Base-by-base conservation (phyloP, 2,113 vertebrate genomes). In the Actenoides lindsayi region DNA sequence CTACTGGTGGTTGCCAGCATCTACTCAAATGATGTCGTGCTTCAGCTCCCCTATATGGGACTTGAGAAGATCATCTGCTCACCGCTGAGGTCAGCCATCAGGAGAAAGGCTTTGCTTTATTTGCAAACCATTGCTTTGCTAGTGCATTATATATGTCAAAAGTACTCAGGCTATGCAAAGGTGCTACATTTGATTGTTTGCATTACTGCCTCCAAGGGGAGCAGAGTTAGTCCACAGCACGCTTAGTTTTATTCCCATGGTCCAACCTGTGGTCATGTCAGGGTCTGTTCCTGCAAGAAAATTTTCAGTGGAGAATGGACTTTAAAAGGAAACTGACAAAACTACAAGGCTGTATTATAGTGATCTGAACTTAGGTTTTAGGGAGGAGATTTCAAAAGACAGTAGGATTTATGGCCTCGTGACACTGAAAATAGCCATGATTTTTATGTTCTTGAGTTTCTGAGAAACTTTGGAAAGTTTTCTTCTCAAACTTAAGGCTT, bases 401-500 rank as follows among this genome's bases (percentile, higher is more conserved):
- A 19, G 16, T 64, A 79, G 50, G 23, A 80, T 65, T 86, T 83
- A 80, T 13, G 15, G 19, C 33, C 69, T 78, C 60, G 54, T 83
- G 87, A 74, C 68, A 62, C 19, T 33, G 39, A 81, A 92, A 89
- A 37, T 42, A 89, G 33, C 33, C 51, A n/a, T 1, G 2, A 53
- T 11, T 91, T 91, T 67, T 44, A 67, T 42, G 12, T 14, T 51
- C 30, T 74, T 35, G 30, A 67, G 30, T 87, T 90, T 89, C 39
- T 68, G 48, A 91, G 37, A 46, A 74, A 33, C 30, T 82, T 41
- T 60, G 60, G 60, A 67, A 93, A 71, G 46, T 84, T 64, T 95
- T 70, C 39, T 84, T 31, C 56, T 81, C 18, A 30, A 57, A 76
- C 39, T 68, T 41, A 48, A 59, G 28, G 28, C 27, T 87, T 91